These are phyloP conservation scores for Mesorhabditis belari DNA, from an alignment of 2,888 invertebrate species.

Conservation along the genomic window DNA sequence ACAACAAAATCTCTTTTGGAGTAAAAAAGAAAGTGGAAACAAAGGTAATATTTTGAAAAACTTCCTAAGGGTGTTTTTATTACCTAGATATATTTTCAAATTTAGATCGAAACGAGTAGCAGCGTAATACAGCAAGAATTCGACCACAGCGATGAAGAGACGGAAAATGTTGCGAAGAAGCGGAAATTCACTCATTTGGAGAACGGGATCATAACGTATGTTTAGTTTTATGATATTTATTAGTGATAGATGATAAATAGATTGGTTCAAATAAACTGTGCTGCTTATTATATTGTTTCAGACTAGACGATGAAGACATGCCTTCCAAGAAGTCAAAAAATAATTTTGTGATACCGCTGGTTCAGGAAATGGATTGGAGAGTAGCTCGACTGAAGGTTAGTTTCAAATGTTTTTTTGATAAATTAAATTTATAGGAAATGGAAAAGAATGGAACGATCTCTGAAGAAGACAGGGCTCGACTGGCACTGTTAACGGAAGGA, in stretches of 20 bases:
- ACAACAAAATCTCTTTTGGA: constrained; percentile 32
- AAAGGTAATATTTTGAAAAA: constrained; percentile 4
- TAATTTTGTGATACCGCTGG: constrained; percentile 31
- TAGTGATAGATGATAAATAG: not conserved
- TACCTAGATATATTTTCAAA: not conserved
- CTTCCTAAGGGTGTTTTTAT: not conserved
- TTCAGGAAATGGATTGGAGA: constrained; percentile 33
- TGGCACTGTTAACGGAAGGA: constrained; percentile 20
- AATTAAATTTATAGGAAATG: constrained; percentile 18
- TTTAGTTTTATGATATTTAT: constrained; percentile 2
- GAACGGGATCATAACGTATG: constrained; percentile 25
- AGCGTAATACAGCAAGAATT: constrained; percentile 24
- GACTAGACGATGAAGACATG: constrained; percentile 21
- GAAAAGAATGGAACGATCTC: constrained; percentile 33
- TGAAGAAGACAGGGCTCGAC: constrained; percentile 26
- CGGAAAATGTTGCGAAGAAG: constrained; percentile 19
- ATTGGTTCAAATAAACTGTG: not conserved
- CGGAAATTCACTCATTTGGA: constrained; percentile 33
- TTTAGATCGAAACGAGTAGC: not conserved
- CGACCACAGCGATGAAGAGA: constrained; percentile 26
- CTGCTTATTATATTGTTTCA: constrained; percentile 14
- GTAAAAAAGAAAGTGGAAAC: constrained; percentile 24
- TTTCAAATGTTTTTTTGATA: no score
- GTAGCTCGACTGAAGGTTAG: constrained; percentile 15
- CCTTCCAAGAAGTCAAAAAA: constrained; percentile 6